These are phyloP conservation scores for Zaprionus ornatus DNA, from an alignment of 1,140 invertebrate genomes.

Conservation along the genomic window DNA sequence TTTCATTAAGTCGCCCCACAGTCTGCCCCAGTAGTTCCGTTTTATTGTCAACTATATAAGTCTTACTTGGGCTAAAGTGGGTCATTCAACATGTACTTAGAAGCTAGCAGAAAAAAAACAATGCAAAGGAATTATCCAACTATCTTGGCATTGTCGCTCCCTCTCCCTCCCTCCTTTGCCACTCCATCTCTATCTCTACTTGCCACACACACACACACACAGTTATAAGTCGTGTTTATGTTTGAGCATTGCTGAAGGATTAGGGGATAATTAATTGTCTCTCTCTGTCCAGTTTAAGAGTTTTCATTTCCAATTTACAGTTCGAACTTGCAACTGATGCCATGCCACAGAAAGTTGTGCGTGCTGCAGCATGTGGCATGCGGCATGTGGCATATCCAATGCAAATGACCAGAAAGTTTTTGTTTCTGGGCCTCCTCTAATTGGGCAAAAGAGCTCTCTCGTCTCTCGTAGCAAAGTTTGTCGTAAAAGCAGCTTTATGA, in stretches of 20 bases:
- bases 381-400: constrained; percentile 4
- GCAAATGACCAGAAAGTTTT: constrained; percentile 25
- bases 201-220: background rate
- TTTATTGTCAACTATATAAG: constrained; percentile 53
- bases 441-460: constrained; percentile 51
- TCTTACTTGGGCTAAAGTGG: constrained; percentile 17
- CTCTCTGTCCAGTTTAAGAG: background rate
- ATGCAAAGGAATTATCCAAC: background rate
- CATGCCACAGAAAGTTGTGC: constrained; percentile 4
- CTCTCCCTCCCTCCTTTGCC: no score
- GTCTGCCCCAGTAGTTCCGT: constrained; percentile 9
- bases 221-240: background rate
- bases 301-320: constrained; percentile 8
- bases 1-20: constrained; percentile 52
- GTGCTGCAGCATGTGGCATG: background rate
- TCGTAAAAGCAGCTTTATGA: constrained; percentile 69
- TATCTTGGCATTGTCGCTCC: background rate
- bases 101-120: background rate
- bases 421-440: constrained; percentile 47
- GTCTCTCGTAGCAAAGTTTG: constrained; percentile 32
- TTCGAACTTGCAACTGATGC: constrained; percentile 13
- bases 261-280: background rate
- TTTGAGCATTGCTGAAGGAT: background rate
- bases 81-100: constrained; percentile 26
- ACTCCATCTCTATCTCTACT: background rate